Evolutionary conservation across 2,797 vertebrate species (phyloP).

Genomic region (Dendrocincla fuliginosa): DNA sequence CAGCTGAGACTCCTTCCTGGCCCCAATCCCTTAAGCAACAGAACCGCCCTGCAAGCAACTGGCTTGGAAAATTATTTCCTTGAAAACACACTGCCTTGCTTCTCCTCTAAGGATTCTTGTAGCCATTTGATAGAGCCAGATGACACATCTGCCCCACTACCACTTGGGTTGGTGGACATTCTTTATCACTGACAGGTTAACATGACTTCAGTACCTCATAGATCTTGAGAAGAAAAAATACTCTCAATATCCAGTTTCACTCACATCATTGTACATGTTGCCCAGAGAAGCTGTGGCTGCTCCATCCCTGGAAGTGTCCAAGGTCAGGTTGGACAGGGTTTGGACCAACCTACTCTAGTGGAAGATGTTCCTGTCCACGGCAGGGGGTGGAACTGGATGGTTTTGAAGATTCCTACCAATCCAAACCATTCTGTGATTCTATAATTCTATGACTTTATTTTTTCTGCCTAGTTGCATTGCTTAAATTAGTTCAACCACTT

Average conservation of each 20-base stretch:
- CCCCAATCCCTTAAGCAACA: not conserved
- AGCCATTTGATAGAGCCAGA: not conserved
- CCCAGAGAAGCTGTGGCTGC: not conserved
- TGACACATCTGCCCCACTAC: not conserved
- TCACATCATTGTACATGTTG: not conserved
- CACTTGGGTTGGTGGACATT: not conserved
- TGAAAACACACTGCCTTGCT: not conserved
- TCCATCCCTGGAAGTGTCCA: not conserved
- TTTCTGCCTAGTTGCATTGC: not conserved
- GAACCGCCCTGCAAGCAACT: not conserved
- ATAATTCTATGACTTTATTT: not conserved
- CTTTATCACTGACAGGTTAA: not conserved
- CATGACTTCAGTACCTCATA: not conserved
- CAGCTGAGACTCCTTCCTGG: not conserved
- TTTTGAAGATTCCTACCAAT: not conserved
- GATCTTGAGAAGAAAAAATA: not conserved
- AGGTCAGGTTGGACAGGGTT: not conserved
- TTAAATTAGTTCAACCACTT: not conserved
- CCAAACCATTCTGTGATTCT: not conserved
- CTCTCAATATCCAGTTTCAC: not conserved
- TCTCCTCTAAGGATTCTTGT: not conserved
- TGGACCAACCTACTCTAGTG: not conserved
- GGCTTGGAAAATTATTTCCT: not conserved
- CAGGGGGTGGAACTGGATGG: not conserved
- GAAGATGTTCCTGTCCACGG: not conserved